Evolutionary conservation across 2,888 invertebrate genomes (phyloP), one percentile per base, ranked within the genome.

Genomic region (Drosophila rellima): DNA sequence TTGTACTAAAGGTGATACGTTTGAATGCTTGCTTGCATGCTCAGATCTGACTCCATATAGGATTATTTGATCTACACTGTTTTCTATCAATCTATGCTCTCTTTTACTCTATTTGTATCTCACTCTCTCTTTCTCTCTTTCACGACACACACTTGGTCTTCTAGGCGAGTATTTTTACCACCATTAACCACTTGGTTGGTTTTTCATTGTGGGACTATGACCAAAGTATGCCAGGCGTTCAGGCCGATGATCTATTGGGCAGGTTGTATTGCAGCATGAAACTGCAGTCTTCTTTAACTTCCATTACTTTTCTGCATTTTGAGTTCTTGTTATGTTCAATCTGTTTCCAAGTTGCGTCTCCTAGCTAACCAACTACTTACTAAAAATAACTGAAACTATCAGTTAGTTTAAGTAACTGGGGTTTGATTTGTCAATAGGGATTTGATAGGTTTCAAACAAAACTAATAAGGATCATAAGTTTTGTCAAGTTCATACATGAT

Each of bases 131-230:
- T 20, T 54, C 44, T 74, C 18, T 64, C 48, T 67, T 23, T 47
- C 47, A 59, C 61, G 50, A 73, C 45, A 86, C 82, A 74, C 74
- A 73, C 55, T 78, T 85, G 78, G 76, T 80, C 57, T 86, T 83
- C 85, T 93, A 96, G 96, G 96, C 96, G 75, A 37, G 63, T 91
- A 93, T 95, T 94, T 94, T 96, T 94, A 95, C 96, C 91, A 94
- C 94, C 92, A 94, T 95, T 94, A 94, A 95, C 91, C 96, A 97
- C 94, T 94, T 94, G 93, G 93, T 96, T 93, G 94, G 94, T 93
- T 94, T 96, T 93, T 95, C 95, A 93, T 93, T 96, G 91, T 96
- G 96, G 96, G 96, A 97, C 94, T 96, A 95, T 95, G 97, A 97
- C 94, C 95, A 96, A 88, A 95, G 95, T 89, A 94, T 96, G 93